These are phyloP conservation scores for Enteromius unitaeniatus DNA, from an alignment of 2,797 vertebrate species.

Conservation along the genomic window DNA sequence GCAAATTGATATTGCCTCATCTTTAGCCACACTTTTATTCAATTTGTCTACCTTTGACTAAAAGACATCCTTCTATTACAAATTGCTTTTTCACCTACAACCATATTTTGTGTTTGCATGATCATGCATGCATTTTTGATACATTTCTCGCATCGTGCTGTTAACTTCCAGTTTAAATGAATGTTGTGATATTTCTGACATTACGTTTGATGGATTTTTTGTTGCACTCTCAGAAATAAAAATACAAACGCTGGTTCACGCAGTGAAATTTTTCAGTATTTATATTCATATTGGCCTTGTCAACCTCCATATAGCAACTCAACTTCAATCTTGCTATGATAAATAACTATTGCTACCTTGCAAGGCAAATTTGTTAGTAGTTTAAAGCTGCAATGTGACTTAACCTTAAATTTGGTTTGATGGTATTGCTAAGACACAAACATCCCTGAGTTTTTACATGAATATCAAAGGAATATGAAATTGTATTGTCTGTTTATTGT, in stretches of 20 bases:
- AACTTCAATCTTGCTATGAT: background rate
- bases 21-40: background rate
- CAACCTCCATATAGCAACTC: no score
- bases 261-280: background rate
- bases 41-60: background rate
- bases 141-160: background rate
- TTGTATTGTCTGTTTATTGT: background rate
- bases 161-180: background rate
- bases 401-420: no score
- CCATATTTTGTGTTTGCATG: background rate
- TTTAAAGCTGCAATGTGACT: background rate
- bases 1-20: background rate
- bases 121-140: background rate
- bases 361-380: background rate
- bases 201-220: background rate
- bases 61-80: background rate
- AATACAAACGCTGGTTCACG: background rate
- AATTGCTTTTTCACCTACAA: background rate
- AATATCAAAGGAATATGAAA: conserved; percentile 2
- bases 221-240: no score
- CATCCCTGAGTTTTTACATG: background rate
- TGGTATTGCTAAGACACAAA: no score
- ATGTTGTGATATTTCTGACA: background rate
- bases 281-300: no score
- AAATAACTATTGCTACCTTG: background rate